These are phyloP conservation scores for Ericerus pela DNA, from an alignment of 1,140 invertebrate species.

Conservation along the genomic window DNA sequence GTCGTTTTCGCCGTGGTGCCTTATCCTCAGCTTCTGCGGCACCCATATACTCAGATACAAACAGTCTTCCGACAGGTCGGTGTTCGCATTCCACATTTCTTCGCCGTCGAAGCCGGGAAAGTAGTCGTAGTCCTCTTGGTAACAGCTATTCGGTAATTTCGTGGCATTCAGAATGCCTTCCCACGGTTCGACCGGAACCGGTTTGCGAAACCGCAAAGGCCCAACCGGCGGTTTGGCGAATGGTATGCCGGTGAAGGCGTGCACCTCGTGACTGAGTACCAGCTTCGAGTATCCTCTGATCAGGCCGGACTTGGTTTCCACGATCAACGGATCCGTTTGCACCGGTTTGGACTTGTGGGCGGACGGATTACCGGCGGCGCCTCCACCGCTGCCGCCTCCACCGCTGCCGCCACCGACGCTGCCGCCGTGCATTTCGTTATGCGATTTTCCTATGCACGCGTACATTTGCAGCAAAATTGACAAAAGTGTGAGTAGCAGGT, in stretches of 20 bases:
- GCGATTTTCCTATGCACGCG: not conserved
- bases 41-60: constrained; percentile 87
- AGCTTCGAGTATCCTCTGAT: constrained; percentile 59
- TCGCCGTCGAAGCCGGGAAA: constrained; percentile 80
- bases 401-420: not conserved
- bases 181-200: constrained; percentile 73
- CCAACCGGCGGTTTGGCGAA: constrained; percentile 75
- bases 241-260: constrained; percentile 84
- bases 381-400: not conserved
- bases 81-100: constrained; percentile 91
- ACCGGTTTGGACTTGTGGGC: not conserved
- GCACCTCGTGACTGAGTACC: constrained; percentile 63
- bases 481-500: not conserved
- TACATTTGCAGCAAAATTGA: not conserved
- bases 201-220: constrained; percentile 70
- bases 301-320: constrained; percentile 60
- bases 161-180: constrained; percentile 64
- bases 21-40: constrained; percentile 53
- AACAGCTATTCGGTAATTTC: constrained; percentile 63
- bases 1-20: constrained; percentile 36
- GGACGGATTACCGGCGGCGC: not conserved
- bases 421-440: not conserved
- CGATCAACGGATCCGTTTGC: constrained; percentile 52
- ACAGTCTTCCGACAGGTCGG: constrained; percentile 83
- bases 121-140: constrained; percentile 71